These are phyloP conservation scores for Steinernema hermaphroditum DNA, from an alignment of 2,888 invertebrate species.

Conservation along the genomic window DNA sequence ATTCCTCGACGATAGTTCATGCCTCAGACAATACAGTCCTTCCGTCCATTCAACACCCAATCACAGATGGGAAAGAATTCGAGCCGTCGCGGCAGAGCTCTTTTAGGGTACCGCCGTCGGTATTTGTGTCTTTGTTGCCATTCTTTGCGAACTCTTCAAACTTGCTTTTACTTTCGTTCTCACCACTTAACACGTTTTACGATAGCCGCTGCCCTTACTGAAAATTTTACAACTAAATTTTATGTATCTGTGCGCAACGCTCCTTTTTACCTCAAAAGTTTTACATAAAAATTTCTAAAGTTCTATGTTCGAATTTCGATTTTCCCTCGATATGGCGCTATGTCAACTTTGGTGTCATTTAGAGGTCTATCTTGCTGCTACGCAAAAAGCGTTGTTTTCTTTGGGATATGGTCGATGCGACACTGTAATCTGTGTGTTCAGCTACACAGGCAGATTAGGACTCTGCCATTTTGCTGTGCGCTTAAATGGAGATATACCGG, in stretches of 20 bases:
- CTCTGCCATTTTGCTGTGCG: not conserved
- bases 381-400: not conserved
- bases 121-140: not conserved
- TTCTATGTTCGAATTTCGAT: no score
- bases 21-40: not conserved
- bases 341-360: no score
- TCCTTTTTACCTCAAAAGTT: no score
- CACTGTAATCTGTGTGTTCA: slow-evolving; percentile 15
- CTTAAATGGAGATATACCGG: no score
- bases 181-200: not conserved
- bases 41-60: slow-evolving; percentile 5
- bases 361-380: no score
- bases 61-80: slow-evolving; percentile 8
- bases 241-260: no score
- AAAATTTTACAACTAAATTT: no score
- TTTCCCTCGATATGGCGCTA: no score
- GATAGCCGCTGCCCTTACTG: no score
- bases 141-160: not conserved
- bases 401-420: not conserved
- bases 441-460: not conserved
- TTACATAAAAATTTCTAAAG: no score
- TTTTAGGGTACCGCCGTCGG: not conserved
- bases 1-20: slow-evolving; percentile 16
- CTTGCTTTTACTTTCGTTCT: not conserved
- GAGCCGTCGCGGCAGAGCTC: not conserved